Evolutionary conservation across 1,140 invertebrate genomes (phyloP), one percentile per base, ranked within the genome.

Genomic region (Arctopsyche grandis): DNA sequence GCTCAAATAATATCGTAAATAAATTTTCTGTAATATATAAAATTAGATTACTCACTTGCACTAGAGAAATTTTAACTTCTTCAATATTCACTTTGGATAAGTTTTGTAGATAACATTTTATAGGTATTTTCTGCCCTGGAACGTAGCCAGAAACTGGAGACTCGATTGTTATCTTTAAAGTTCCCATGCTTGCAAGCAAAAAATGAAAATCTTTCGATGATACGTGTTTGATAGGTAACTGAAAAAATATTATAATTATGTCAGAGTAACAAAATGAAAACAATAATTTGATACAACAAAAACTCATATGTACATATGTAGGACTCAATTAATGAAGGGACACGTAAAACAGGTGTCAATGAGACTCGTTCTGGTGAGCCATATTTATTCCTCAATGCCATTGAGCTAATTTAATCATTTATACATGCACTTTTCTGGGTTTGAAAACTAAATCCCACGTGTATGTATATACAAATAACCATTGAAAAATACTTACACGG

Each of bases 401-500:
- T 58, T 63, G 5, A 46, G 44, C 5, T 46, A 7, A 46, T 46
- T 46, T 46, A 46, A 12, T 46, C 44, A 46, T 12, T 46, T 5
- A n/a, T n/a, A n/a, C n/a, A n/a, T n/a, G n/a, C n/a, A n/a, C n/a
- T n/a, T n/a, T n/a, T n/a, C n/a, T n/a, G 5, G 21, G 58, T 16
- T 63, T 58, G 7, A 10, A 58, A 58, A 58, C n/a, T n/a, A n/a
- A n/a, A n/a, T n/a, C n/a, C n/a, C n/a, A n/a, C n/a, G n/a, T n/a
- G n/a, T n/a, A n/a, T n/a, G n/a, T n/a, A n/a, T n/a, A n/a, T n/a
- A n/a, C n/a, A 58, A 9, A 21, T 22, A 60, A 19, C 3, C 21
- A 60, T 21, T 10, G 9, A 21, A 10, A 22, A 16, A 74, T 26
- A 56, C 71, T 69, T 26, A 78, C 77, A 16, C 69, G 66, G 56